Conservation (phyloP, 2,888 invertebrate species). For the Drosophila multiciliata region DNA sequence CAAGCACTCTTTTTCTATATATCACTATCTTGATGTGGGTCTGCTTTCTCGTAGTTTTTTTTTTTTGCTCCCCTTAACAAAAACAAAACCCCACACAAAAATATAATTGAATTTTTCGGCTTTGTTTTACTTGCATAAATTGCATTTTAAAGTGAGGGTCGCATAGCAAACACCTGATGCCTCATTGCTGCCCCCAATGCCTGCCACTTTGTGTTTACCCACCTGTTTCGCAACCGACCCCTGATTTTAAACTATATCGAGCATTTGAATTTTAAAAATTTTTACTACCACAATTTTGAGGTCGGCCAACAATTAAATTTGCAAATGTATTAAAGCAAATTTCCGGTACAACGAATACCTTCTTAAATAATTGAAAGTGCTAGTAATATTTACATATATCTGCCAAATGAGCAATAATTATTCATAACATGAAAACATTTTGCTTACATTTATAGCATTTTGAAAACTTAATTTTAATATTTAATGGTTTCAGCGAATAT, state of each 20-base stretch:
- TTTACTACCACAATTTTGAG: not conserved
- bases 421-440: too few species aligned
- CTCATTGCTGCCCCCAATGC: conserved; percentile 1
- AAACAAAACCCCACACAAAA: not conserved
- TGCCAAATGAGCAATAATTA: too few species aligned
- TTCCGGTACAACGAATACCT: not conserved
- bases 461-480: not conserved
- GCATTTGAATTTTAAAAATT: not conserved
- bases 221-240: not conserved
- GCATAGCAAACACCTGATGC: not conserved
- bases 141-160: conserved; percentile 35
- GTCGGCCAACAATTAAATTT: too few species aligned
- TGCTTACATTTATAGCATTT: too few species aligned
- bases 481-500: not conserved
- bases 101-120: conserved; percentile 23
- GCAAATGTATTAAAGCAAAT: not conserved
- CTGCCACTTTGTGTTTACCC: not conserved
- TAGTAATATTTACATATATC: too few species aligned
- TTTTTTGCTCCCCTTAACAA: not conserved
- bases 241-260: not conserved
- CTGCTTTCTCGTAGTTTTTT: conserved; percentile 28
- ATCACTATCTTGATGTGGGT: conserved; percentile 22
- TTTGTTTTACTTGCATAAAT: conserved; percentile 58
- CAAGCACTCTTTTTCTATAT: not conserved
- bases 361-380: too few species aligned